A percentile compares a stretch with the other conserved stretches of the same genome.
These are phyloP conservation scores for Amphipyra berbera DNA, from an alignment of 2,888 invertebrate species.

Conservation along the genomic window DNA sequence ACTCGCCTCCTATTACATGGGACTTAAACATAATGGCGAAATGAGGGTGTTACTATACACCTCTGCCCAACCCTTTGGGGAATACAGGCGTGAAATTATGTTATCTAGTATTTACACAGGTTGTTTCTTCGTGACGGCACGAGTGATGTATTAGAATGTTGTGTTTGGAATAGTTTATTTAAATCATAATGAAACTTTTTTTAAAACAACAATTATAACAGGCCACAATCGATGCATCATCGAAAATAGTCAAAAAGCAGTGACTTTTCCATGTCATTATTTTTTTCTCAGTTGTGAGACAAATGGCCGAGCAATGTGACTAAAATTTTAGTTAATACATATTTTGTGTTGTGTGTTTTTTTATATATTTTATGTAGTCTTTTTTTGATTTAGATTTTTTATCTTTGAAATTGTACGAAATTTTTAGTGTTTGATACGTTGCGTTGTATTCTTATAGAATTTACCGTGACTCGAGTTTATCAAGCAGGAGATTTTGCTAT, in stretches of 20 bases:
- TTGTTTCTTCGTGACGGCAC: no score
- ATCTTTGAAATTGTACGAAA: conserved; percentile 83
- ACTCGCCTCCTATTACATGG: no score
- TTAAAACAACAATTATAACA: conserved; percentile 3
- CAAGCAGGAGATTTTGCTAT: conserved; percentile 37
- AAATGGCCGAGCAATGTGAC: conserved; percentile 87
- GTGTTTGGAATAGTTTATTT: background rate
- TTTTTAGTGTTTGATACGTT: conserved; percentile 78
- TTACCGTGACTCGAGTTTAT: conserved; percentile 71
- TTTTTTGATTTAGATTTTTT: conserved; percentile 76
- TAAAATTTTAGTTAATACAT: conserved; percentile 83
- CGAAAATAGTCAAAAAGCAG: conserved; percentile 37
- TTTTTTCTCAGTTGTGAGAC: conserved; percentile 66
- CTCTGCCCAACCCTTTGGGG: no score
- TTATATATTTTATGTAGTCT: conserved; percentile 86
- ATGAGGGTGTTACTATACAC: no score
- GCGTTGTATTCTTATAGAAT: conserved; percentile 54
- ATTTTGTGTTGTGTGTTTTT: conserved; percentile 89
- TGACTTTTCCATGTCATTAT: conserved; percentile 70
- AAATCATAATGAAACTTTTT: conserved; percentile 12
- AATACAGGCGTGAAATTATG: no score
- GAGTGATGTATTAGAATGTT: no score
- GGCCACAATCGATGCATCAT: conserved; percentile 16
- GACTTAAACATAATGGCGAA: no score
- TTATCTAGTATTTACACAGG: no score